A percentile compares a stretch with the other conserved stretches of the same genome.
Evolutionary conservation across 2,888 invertebrate genomes (phyloP).

Genomic region (Melanchra persicariae): DNA sequence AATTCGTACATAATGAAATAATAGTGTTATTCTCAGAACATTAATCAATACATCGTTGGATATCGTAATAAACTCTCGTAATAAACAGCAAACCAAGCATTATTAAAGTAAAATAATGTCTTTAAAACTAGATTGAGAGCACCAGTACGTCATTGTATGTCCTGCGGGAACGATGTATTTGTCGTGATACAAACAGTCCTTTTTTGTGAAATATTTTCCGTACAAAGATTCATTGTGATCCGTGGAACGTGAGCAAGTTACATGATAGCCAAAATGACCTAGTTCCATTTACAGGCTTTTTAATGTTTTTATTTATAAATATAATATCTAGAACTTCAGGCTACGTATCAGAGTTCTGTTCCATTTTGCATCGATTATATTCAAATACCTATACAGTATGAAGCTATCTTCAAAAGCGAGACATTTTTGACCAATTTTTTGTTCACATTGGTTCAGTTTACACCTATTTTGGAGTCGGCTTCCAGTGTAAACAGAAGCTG

Average conservation of each 20-base stretch:
- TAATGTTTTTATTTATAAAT: slow-evolving; percentile 15
- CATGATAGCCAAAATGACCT: slow-evolving; percentile 38
- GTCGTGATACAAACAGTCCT: slow-evolving; percentile 1
- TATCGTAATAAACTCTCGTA: neutral
- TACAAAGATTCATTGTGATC: slow-evolving; percentile 41
- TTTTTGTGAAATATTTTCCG: slow-evolving; percentile 38
- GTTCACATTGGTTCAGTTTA: neutral
- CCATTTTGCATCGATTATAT: neutral
- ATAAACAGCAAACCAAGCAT: neutral
- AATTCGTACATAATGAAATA: neutral
- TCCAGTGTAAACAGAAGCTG: neutral
- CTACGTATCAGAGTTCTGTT: neutral
- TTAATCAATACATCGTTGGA: neutral
- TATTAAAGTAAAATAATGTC: neutral
- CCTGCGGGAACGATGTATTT: slow-evolving; percentile 32
- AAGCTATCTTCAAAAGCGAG: neutral
- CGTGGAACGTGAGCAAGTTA: slow-evolving; percentile 36
- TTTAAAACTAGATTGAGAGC: neutral
- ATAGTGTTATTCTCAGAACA: neutral
- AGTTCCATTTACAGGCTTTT: slow-evolving; percentile 9
- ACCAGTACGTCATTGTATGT: slow-evolving; percentile 4
- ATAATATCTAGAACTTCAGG: neutral
- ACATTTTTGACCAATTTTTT: neutral
- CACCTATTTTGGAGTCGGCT: neutral
- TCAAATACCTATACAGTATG: neutral